Evolutionary conservation across 1,140 invertebrate species (phyloP).

Genomic region (Cotesia chilonis): DNA sequence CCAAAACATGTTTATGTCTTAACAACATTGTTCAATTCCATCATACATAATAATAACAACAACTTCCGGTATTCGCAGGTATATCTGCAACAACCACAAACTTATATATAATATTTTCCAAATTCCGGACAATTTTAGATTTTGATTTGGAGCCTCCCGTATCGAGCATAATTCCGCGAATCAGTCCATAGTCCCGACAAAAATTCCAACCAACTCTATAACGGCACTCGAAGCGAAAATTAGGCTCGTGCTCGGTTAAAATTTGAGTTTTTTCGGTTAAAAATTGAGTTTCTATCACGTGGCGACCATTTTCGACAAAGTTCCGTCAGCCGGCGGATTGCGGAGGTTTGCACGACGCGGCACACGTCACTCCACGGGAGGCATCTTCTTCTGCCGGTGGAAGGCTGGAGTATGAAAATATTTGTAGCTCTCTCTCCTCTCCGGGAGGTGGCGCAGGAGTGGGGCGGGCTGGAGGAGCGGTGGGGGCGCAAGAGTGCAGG

Average conservation of each 20-base stretch:
- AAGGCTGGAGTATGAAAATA: conserved; percentile 65
- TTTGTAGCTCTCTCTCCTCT: conserved; percentile 51
- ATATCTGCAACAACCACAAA: background rate
- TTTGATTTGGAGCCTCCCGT: background rate
- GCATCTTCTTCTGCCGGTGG: conserved; percentile 64
- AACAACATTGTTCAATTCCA: conserved; percentile 67
- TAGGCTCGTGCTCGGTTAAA: too few species aligned
- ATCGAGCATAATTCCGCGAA: background rate
- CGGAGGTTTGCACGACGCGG: too few species aligned
- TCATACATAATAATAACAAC: conserved; percentile 62
- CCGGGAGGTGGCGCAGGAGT: background rate
- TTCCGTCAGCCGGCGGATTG: conserved; percentile 30
- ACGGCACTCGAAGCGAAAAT: too few species aligned
- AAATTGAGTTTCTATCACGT: background rate
- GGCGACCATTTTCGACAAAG: background rate
- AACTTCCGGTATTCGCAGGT: conserved; percentile 32
- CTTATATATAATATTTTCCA: conserved; percentile 1
- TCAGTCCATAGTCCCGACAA: background rate
- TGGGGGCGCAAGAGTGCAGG: background rate
- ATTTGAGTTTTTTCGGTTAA: too few species aligned
- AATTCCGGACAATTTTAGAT: too few species aligned
- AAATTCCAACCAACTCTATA: too few species aligned
- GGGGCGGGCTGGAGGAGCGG: background rate
- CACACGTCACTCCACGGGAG: conserved; percentile 55
- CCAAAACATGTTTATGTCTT: conserved; percentile 67